These are phyloP conservation scores for Dastarcus helophoroides DNA, from an alignment of 2,888 invertebrate genomes.

Conservation along the genomic window DNA sequence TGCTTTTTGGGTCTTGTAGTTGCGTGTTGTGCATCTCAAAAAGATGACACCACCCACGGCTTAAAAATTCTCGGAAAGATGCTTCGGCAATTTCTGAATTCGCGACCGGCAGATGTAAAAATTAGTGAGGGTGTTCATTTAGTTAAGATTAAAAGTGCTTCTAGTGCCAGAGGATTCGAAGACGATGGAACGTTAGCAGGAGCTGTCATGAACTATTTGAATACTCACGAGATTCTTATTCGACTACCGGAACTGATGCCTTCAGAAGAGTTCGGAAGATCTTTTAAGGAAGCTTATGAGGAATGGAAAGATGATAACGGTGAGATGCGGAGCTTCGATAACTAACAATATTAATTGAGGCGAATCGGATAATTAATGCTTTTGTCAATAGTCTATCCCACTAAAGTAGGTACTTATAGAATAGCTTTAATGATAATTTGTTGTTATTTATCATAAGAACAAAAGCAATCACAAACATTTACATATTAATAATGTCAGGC, in stretches of 20 bases:
- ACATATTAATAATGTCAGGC: no score
- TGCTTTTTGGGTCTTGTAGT: no score
- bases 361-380: no score
- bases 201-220: constrained; percentile 53
- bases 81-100: constrained; percentile 33
- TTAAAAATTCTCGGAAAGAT: constrained; percentile 29
- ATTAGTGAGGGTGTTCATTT: constrained; percentile 55
- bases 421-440: no score
- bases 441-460: no score
- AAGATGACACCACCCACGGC: constrained; percentile 24
- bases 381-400: no score
- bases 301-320: constrained; percentile 36
- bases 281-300: constrained; percentile 46
- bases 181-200: constrained; percentile 46
- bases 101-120: constrained; percentile 42
- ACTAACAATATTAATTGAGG: no score
- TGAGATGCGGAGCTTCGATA: no score
- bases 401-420: no score
- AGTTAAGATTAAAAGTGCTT: constrained; percentile 42
- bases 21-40: constrained; percentile 18
- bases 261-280: constrained; percentile 42
- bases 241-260: constrained; percentile 59
- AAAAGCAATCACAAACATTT: no score
- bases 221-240: constrained; percentile 61
- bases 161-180: constrained; percentile 38